Evolutionary conservation across 2,113 vertebrate genomes (phyloP).

Genomic region (Malaclemys terrapin): DNA sequence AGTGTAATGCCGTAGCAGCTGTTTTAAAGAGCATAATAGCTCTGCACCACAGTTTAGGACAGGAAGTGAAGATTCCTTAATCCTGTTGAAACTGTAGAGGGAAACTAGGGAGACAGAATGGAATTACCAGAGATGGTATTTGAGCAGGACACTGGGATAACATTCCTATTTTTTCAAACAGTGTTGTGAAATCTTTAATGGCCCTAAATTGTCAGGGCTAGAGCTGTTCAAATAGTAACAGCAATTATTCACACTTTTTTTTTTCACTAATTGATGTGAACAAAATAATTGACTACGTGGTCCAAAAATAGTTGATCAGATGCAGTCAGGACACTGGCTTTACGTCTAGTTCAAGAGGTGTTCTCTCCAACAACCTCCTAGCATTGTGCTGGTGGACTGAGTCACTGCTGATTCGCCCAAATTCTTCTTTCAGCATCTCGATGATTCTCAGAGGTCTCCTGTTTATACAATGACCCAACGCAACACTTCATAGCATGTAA

Average conservation of each 20-base stretch:
- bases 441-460: background rate
- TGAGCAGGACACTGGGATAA: background rate
- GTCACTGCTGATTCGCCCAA: background rate
- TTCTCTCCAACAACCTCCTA: background rate
- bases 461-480: background rate
- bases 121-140: background rate
- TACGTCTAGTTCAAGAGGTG: background rate
- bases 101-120: background rate
- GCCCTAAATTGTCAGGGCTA: background rate
- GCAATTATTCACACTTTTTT: background rate
- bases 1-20: background rate
- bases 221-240: background rate
- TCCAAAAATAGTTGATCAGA: background rate
- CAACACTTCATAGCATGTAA: background rate
- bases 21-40: background rate
- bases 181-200: background rate
- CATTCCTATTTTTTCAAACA: background rate
- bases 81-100: fast-evolving
- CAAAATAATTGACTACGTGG: background rate
- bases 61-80: background rate
- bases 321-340: background rate
- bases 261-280: background rate
- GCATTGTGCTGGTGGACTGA: background rate
- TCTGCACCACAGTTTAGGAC: background rate
- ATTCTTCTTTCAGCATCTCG: background rate